These are phyloP conservation scores for Chelonus insularis DNA, from an alignment of 1,140 invertebrate species.

Conservation along the genomic window DNA sequence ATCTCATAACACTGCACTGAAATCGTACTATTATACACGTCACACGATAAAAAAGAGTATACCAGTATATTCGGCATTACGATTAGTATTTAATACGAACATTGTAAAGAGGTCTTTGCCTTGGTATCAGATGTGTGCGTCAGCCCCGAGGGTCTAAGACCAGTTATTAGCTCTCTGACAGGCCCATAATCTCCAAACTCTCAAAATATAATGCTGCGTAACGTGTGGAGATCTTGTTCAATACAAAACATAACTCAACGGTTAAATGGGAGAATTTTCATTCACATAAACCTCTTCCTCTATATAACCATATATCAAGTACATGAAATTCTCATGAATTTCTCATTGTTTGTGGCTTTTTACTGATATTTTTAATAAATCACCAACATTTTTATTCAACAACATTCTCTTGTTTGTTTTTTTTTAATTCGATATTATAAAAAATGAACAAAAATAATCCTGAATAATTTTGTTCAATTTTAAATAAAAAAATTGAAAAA, in stretches of 20 bases:
- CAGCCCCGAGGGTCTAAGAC: slow-evolving; percentile 33
- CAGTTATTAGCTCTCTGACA: slow-evolving; percentile 53
- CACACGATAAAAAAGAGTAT: slow-evolving; percentile 21
- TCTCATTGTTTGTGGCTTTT: too few relatives aligned
- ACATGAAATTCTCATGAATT: too few relatives aligned
- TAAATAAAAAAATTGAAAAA: too few relatives aligned
- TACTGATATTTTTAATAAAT: too few relatives aligned
- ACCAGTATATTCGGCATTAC: slow-evolving; percentile 39
- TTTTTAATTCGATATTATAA: too few relatives aligned
- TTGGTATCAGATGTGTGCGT: slow-evolving; percentile 42
- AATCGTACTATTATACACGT: slow-evolving; percentile 23
- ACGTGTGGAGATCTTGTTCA: slow-evolving; percentile 41
- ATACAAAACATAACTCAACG: slow-evolving; percentile 20
- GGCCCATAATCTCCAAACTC: slow-evolving; percentile 45
- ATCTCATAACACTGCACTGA: slow-evolving; percentile 9
- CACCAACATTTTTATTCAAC: too few relatives aligned
- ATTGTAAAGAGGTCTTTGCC: slow-evolving; percentile 43
- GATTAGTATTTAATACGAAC: slow-evolving; percentile 51
- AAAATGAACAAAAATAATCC: too few relatives aligned
- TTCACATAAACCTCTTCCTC: not conserved
- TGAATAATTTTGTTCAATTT: too few relatives aligned
- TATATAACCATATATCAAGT: not conserved
- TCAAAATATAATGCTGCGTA: slow-evolving; percentile 51
- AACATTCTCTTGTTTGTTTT: too few relatives aligned
- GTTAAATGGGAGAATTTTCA: not conserved